phyloP scores from a whole-genome alignment of 2,113 vertebrate species.

The Craseonycteris thonglongyai region DNA sequence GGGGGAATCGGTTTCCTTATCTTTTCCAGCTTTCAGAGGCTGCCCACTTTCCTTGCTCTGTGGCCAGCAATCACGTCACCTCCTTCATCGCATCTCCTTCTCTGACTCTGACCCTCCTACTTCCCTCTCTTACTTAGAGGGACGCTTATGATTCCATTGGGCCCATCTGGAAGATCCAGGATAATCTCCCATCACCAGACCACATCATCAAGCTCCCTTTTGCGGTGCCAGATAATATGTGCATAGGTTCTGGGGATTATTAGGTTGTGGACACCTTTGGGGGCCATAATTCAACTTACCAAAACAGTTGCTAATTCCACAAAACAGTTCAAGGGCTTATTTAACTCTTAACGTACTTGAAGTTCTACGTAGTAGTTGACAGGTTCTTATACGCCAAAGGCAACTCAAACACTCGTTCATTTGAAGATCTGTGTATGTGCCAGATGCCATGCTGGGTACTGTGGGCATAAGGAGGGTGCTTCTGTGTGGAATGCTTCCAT shows the following conservation, averaged over 20 bases:
- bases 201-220: background rate
- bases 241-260: background rate
- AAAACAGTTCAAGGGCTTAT: background rate
- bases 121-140: background rate
- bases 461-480: background rate
- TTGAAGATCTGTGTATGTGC: background rate
- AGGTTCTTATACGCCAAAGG: background rate
- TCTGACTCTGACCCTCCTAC: background rate
- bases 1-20: background rate
- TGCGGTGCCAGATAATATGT: background rate
- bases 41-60: background rate
- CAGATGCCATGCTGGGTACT: background rate
- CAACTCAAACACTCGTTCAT: background rate
- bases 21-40: background rate
- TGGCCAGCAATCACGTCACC: background rate
- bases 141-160: background rate
- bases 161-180: background rate
- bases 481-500: fast-evolving
- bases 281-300: background rate
- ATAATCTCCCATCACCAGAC: background rate
- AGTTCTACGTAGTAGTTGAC: background rate
- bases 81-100: background rate
- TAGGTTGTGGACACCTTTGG: background rate
- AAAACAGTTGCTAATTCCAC: background rate
- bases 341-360: background rate